Conservation (phyloP, 2,888 invertebrate genomes). For the Agrotis clavis region DNA sequence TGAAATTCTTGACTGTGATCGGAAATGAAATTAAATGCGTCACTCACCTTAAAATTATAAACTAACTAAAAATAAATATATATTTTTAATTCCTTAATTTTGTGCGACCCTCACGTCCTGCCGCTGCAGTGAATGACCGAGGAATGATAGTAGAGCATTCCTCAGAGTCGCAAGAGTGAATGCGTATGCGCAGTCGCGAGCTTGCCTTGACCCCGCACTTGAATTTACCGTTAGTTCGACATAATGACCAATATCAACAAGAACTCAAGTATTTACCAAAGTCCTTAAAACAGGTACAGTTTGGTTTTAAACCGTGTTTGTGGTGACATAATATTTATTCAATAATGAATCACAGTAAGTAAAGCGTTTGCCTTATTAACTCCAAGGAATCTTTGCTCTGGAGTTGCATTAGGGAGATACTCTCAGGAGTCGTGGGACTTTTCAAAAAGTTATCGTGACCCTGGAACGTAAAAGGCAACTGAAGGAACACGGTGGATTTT, state of each 20-base stretch:
- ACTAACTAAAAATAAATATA: slow-evolving; percentile 9
- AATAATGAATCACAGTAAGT: not conserved
- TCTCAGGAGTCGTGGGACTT: no score
- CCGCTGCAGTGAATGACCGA: slow-evolving; percentile 66
- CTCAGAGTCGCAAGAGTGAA: slow-evolving; percentile 58
- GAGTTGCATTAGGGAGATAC: no score
- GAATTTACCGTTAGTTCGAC: slow-evolving; percentile 85
- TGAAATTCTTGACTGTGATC: not conserved
- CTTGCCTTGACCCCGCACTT: slow-evolving; percentile 84
- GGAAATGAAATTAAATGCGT: slow-evolving; percentile 1
- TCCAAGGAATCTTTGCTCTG: not conserved
- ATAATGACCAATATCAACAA: slow-evolving; percentile 80
- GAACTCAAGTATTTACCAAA: slow-evolving; percentile 46
- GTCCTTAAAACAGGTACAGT: slow-evolving; percentile 35
- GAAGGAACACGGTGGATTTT: no score
- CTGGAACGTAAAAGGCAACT: no score
- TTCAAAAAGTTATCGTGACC: no score
- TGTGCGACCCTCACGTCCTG: slow-evolving; percentile 64
- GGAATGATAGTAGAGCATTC: slow-evolving; percentile 74
- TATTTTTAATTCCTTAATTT: slow-evolving; percentile 8
- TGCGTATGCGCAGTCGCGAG: slow-evolving; percentile 51
- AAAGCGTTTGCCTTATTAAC: not conserved
- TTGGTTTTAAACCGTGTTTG: slow-evolving; percentile 3
- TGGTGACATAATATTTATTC: not conserved
- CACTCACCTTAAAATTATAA: slow-evolving; percentile 48